phyloP scores from a whole-genome alignment of 1,140 invertebrate genomes.

The Ceratina japonica region DNA sequence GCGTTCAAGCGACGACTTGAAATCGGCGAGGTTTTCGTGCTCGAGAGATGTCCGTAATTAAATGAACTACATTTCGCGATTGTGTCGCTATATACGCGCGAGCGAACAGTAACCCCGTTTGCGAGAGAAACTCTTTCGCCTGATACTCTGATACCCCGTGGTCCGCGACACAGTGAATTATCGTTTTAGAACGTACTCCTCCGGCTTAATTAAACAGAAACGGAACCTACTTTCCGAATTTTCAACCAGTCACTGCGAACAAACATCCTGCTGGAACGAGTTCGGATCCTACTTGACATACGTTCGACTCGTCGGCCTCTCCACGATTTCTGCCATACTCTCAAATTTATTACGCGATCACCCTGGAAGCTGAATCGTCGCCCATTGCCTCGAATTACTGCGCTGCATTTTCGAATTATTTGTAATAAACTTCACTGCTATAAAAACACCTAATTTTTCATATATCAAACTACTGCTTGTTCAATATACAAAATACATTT shows the following conservation, averaged over 20 bases:
- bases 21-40: background rate
- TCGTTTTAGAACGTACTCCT: constrained; percentile 46
- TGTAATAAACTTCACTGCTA: too few relatives aligned
- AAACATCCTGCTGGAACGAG: background rate
- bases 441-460: too few relatives aligned
- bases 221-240: constrained; percentile 28
- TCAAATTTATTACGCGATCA: too few relatives aligned
- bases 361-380: too few relatives aligned
- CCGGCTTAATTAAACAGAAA: constrained; percentile 46
- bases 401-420: too few relatives aligned
- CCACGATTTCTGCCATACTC: too few relatives aligned
- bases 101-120: constrained; percentile 26
- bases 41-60: constrained; percentile 15
- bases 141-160: background rate
- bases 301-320: too few relatives aligned
- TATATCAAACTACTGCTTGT: too few relatives aligned
- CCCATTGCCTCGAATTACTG: too few relatives aligned
- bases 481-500: too few relatives aligned
- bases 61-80: constrained; percentile 40
- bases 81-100: constrained; percentile 9
- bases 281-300: too few relatives aligned
- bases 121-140: constrained; percentile 30
- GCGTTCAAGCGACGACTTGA: background rate
- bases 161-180: constrained; percentile 35
- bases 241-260: background rate